Conservation (phyloP, 2,888 invertebrate genomes). For the Dione vanillae region DNA sequence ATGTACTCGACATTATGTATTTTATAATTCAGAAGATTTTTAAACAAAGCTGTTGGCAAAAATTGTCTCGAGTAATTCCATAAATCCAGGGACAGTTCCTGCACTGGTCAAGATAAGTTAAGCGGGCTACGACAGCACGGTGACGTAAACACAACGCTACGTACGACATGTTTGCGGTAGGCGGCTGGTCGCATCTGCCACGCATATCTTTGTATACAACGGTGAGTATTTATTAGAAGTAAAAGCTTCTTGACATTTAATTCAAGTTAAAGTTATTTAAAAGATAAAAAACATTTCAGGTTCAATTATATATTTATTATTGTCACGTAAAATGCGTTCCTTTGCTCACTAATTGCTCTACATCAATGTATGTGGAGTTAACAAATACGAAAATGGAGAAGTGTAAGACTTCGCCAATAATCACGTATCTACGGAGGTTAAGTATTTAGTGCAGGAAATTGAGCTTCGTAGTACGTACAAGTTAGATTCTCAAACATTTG, state of each 20-base stretch:
- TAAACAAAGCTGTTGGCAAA: slow-evolving; percentile 6
- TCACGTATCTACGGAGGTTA: slow-evolving; percentile 37
- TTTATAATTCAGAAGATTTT: slow-evolving; percentile 7
- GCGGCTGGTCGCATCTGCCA: slow-evolving; percentile 30
- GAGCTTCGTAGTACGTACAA: slow-evolving; percentile 28
- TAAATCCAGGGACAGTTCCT: slow-evolving; percentile 14
- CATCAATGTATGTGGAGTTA: slow-evolving; percentile 2
- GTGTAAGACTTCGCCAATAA: slow-evolving; percentile 25
- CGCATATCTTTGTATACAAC: slow-evolving; percentile 18
- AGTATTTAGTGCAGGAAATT: slow-evolving; percentile 41
- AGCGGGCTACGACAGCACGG: slow-evolving; percentile 35
- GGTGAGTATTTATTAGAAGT: neutral
- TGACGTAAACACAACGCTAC: slow-evolving; percentile 37
- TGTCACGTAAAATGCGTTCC: neutral
- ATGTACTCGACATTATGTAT: neutral
- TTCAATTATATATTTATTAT: no score
- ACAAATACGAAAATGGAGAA: slow-evolving; percentile 20
- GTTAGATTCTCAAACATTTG: slow-evolving; percentile 10
- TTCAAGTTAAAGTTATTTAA: neutral
- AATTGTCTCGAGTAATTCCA: slow-evolving; percentile 14
- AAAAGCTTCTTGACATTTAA: neutral
- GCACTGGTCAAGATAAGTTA: slow-evolving; percentile 27
- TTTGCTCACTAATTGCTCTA: slow-evolving; percentile 7
- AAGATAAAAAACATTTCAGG: no score
- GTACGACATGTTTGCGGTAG: slow-evolving; percentile 37